These are phyloP conservation scores for Eospalax fontanierii DNA, from an alignment of 2,797 vertebrate species.

Conservation along the genomic window DNA sequence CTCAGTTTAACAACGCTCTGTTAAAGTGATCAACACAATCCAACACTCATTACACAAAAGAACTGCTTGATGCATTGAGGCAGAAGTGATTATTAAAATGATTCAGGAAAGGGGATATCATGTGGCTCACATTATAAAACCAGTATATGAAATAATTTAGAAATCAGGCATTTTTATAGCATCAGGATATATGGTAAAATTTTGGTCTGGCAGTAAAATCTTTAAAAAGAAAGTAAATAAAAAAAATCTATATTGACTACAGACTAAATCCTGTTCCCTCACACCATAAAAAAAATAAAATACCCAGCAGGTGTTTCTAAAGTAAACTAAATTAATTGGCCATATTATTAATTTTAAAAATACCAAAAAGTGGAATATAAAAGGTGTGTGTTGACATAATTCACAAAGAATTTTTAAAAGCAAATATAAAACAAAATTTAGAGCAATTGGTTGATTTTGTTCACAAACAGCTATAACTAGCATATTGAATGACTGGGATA, in stretches of 20 bases:
- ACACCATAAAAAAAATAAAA: constrained; percentile 66
- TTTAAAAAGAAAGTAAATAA: background rate
- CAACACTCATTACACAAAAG: constrained; percentile 73
- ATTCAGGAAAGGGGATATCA: constrained; percentile 55
- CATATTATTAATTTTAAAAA: constrained; percentile 65
- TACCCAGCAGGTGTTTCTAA: constrained; percentile 69
- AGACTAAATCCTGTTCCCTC: background rate
- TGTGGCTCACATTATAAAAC: constrained; percentile 72
- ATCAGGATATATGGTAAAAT: constrained; percentile 55
- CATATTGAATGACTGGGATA: background rate
- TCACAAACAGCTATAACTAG: constrained; percentile 35
- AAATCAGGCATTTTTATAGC: constrained; percentile 70
- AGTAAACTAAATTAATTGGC: constrained; percentile 51
- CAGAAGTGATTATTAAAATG: constrained; percentile 77
- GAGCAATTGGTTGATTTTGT: background rate
- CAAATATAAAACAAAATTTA: constrained; percentile 44
- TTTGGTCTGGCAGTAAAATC: constrained; percentile 56
- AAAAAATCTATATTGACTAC: constrained; percentile 55
- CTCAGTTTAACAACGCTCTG: constrained; percentile 83
- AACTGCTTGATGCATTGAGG: constrained; percentile 53
- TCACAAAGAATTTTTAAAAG: constrained; percentile 56
- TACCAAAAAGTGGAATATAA: constrained; percentile 23
- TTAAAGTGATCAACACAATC: constrained; percentile 84
- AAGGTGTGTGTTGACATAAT: constrained; percentile 32
- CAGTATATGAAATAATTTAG: constrained; percentile 43